Evolutionary conservation across 92 coral and sea anemone genomes (phyloP).

Genomic region (Montipora capitata): DNA sequence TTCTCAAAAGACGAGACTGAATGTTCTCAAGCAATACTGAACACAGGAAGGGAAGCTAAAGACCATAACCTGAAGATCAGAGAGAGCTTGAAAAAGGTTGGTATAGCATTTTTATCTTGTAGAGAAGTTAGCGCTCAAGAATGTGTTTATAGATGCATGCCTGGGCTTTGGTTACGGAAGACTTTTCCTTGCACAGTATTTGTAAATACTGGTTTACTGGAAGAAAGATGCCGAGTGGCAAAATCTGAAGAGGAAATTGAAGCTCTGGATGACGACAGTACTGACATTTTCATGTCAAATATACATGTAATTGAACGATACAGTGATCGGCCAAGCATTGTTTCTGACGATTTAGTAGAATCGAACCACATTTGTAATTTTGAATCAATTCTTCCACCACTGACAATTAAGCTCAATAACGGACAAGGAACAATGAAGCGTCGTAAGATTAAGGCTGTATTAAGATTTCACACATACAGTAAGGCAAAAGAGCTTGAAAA

Average conservation of each 20-base stretch:
- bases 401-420: not conserved
- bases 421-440: not conserved
- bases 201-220: not conserved
- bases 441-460: not conserved
- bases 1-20: too few relatives aligned
- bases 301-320: too few relatives aligned
- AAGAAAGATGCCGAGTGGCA: not conserved
- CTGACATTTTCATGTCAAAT: too few relatives aligned
- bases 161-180: conserved; percentile 4
- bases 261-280: too few relatives aligned
- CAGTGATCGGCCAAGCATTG: not conserved
- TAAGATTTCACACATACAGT: not conserved
- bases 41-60: too few relatives aligned
- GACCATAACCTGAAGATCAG: too few relatives aligned
- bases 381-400: not conserved
- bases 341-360: not conserved
- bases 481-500: not conserved
- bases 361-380: not conserved
- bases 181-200: not conserved
- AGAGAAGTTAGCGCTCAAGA: too few relatives aligned
- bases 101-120: too few relatives aligned
- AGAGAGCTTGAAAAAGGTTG: too few relatives aligned
- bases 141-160: too few relatives aligned
- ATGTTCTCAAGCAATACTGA: too few relatives aligned
- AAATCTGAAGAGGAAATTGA: too few relatives aligned